A percentile compares a stretch with the other conserved stretches of the same genome.
Conservation (phyloP, 2,888 invertebrate species). For the Crocallis elinguaria region DNA sequence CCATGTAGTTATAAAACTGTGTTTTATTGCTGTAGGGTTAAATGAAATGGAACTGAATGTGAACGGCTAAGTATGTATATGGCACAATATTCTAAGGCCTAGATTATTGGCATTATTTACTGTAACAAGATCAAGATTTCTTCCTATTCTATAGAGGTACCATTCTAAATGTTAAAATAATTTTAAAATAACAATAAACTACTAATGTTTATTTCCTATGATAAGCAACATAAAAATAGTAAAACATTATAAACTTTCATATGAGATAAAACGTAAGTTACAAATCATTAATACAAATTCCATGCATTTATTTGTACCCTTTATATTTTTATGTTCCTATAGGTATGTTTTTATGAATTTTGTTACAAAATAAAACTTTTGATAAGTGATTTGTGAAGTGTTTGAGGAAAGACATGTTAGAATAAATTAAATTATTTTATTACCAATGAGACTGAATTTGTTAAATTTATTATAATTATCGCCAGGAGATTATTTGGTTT, state of each 20-base stretch:
- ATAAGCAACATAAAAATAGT: conserved; percentile 45
- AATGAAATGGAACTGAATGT: conserved; percentile 12
- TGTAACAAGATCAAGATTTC: conserved; percentile 5
- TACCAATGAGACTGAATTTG: conserved; percentile 83
- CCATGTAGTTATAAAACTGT: conserved; percentile 15
- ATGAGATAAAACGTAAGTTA: conserved; percentile 26
- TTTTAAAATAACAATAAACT: neutral
- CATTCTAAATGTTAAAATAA: neutral
- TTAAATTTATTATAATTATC: conserved; percentile 67
- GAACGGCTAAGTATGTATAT: conserved; percentile 1
- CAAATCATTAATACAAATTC: conserved; percentile 41
- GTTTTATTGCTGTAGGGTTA: conserved; percentile 10
- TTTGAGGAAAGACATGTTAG: conserved; percentile 70
- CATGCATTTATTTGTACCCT: conserved; percentile 61
- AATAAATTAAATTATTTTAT: conserved; percentile 65
- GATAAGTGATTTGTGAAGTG: conserved; percentile 53
- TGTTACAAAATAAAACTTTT: conserved; percentile 45
- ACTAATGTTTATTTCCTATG: conserved; percentile 2
- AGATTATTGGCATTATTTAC: conserved; percentile 8
- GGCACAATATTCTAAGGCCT: conserved; percentile 10
- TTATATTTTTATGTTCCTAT: conserved; percentile 48
- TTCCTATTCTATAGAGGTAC: conserved; percentile 2
- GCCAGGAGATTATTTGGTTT: conserved; percentile 70
- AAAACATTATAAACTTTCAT: conserved; percentile 42
- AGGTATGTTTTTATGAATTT: conserved; percentile 49